Conservation (phyloP, 64 coral and sea anemone genomes). For the Dendronephthya gigantea region DNA sequence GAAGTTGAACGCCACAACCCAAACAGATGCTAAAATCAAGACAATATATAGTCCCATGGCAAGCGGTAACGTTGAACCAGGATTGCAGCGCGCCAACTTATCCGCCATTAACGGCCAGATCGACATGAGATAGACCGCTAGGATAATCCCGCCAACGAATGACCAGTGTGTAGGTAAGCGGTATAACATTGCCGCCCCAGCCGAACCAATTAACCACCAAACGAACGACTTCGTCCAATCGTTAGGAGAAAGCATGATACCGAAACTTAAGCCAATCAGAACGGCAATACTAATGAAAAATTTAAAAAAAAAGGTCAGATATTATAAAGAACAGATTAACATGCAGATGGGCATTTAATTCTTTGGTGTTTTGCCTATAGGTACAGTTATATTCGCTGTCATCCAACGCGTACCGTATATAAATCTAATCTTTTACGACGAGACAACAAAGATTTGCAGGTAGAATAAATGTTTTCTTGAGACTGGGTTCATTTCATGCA, state of each 20-base stretch:
- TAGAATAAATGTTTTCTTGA: too few relatives aligned
- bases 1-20: constrained; percentile 94
- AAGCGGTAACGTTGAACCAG: constrained; percentile 40
- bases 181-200: constrained; percentile 63
- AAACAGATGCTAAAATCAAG: constrained; percentile 69
- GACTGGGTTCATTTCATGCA: too few relatives aligned
- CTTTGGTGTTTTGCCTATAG: too few relatives aligned
- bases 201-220: constrained; percentile 63
- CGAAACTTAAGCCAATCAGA: constrained; percentile 44
- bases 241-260: constrained; percentile 53
- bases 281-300: constrained; percentile 52
- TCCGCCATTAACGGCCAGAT: constrained; percentile 93
- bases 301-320: background rate
- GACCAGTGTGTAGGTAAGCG: constrained; percentile 55
- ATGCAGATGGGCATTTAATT: too few relatives aligned
- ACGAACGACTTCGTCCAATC: constrained; percentile 50
- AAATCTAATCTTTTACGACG: too few relatives aligned
- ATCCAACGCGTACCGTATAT: too few relatives aligned
- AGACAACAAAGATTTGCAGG: too few relatives aligned
- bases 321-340: background rate
- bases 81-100: constrained; percentile 64
- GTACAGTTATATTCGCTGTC: too few relatives aligned
- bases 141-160: constrained; percentile 52
- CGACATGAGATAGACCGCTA: constrained; percentile 69
- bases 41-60: constrained; percentile 66